These are phyloP conservation scores for Atethmia centrago DNA, from an alignment of 2,888 invertebrate genomes.

Conservation along the genomic window DNA sequence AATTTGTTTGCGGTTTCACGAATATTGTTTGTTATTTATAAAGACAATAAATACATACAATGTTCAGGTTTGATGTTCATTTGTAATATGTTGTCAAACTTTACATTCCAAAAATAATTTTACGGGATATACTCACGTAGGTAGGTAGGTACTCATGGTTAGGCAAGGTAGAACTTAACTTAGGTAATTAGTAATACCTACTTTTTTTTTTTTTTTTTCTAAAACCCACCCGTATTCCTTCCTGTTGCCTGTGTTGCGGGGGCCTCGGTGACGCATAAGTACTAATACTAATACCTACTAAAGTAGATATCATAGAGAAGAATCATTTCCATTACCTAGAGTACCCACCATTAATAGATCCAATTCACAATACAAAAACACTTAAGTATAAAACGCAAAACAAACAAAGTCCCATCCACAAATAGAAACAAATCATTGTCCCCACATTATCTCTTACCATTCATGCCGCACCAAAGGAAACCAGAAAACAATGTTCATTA, in stretches of 20 bases:
- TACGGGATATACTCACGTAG: background rate
- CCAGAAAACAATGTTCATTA: conserved; percentile 89
- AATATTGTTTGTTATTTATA: conserved; percentile 1
- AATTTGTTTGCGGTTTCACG: conserved; percentile 1
- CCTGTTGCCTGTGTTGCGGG: too few species aligned
- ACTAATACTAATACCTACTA: background rate
- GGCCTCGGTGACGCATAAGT: too few species aligned
- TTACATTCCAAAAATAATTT: background rate
- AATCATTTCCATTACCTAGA: background rate
- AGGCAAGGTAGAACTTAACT: background rate
- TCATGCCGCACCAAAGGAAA: conserved; percentile 75
- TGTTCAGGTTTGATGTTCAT: background rate
- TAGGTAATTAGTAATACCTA: background rate
- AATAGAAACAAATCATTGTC: conserved; percentile 80
- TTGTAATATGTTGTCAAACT: background rate
- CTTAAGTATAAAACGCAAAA: conserved; percentile 43
- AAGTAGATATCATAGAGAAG: background rate
- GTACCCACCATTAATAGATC: conserved; percentile 37
- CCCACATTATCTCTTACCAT: conserved; percentile 79
- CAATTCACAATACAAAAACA: conserved; percentile 49
- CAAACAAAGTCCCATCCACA: conserved; percentile 69
- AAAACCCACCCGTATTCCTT: too few species aligned
- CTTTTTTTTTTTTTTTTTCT: too few species aligned
- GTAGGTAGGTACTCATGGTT: background rate
- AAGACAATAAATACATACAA: conserved; percentile 1